Base-by-base conservation (phyloP, 2,888 invertebrate genomes). In the Sinodicranocentrus sp. region DNA sequence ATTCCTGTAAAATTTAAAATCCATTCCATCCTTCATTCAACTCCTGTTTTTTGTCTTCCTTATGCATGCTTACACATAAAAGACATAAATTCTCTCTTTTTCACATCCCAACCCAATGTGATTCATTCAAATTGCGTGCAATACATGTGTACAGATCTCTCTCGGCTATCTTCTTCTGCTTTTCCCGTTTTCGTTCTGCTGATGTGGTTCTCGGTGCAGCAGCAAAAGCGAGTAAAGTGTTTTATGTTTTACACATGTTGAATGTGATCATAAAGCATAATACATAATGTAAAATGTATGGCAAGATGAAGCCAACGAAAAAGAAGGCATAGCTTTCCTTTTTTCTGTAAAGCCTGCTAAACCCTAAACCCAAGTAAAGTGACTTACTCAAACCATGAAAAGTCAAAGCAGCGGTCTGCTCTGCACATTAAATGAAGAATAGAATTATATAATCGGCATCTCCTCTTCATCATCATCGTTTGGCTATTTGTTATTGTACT, bases 151-250 rank as follows among this genome's bases (percentile, higher is more conserved):
- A n/a, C n/a, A n/a, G n/a, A n/a, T n/a, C n/a, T n/a, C n/a, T n/a
- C n/a, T n/a, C n/a, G n/a, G 6, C 48, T 48, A n/a, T 48, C 25
- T 13, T 28, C 6, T n/a, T 19, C 23, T 59, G 28, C 72, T 43
- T 23, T 33, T 19, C 67, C 67, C 76, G 76, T 76, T 76, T 67
- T 52, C 76, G 76, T 76, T 76, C 76, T 76, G 76, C 76, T 76
- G 76, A 76, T 76, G 76, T 76, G 33, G 52, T 67, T 76, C 76
- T 76, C 76, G 67, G 52, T 76, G 76, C 76, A 76, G 76, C 76
- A 76, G 76, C 63, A 75, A 75, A 75, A 39, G 19, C 44, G 54
- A 71, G 19, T 13, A 26, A 23, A 44, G 67, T 43, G 43, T 19
- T 67, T 63, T 33, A 63, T 63, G 63, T 3, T 63, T 28, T 72